Evolutionary conservation across 2,888 invertebrate genomes (phyloP).

Genomic region (Trypoxylon attenuatum): DNA sequence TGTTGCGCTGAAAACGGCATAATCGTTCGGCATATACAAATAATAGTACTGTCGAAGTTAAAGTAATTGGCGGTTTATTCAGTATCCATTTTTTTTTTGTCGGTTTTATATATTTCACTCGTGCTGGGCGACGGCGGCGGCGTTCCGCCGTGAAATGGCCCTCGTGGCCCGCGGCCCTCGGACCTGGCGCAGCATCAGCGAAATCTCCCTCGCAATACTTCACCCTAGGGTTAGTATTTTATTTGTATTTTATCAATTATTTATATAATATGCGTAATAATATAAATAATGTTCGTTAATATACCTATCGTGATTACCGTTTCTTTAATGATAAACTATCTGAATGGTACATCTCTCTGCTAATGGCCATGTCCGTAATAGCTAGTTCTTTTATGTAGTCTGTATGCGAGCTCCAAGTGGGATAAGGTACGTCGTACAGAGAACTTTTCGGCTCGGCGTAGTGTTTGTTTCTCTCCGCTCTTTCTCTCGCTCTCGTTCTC

Average conservation of each 20-base stretch:
- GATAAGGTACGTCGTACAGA: conserved; percentile 70
- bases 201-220: conserved; percentile 59
- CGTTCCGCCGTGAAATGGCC: not conserved
- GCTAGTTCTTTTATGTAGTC: conserved; percentile 60
- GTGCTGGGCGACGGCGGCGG: conserved; percentile 3
- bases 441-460: conserved; percentile 61
- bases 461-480: conserved; percentile 18
- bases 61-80: conserved; percentile 73
- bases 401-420: conserved; percentile 68
- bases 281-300: conserved; percentile 73
- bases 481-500: too few species aligned
- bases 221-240: conserved; percentile 67
- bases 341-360: conserved; percentile 68
- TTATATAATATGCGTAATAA: conserved; percentile 72
- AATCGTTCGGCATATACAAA: conserved; percentile 74
- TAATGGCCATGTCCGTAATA: conserved; percentile 70
- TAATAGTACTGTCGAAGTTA: conserved; percentile 73
- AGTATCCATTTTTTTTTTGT: conserved; percentile 44
- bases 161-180: not conserved
- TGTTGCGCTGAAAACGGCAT: conserved; percentile 73
- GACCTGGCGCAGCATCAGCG: conserved; percentile 8
- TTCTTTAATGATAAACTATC: conserved; percentile 71
- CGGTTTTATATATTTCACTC: conserved; percentile 10
- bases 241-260: conserved; percentile 69
- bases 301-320: conserved; percentile 72